phyloP scores from a whole-genome alignment of 2,113 vertebrate genomes.

The Tursiops truncatus region DNA sequence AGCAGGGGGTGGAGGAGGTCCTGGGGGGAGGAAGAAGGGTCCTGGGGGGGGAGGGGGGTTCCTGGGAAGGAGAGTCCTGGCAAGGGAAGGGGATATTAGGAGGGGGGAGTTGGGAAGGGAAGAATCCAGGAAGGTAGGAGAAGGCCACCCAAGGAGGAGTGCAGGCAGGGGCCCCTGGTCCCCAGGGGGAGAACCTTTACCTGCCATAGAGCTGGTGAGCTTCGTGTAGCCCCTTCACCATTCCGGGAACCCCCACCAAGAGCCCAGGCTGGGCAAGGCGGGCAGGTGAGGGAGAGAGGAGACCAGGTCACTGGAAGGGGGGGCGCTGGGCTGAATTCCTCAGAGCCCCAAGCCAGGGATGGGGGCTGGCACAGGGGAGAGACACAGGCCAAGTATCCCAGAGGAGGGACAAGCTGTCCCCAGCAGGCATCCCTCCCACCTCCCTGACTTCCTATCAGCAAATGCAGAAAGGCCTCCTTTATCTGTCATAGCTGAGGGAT shows the following conservation, averaged over 20 bases:
- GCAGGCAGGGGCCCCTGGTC: slow-evolving; percentile 11
- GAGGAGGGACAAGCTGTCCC: slow-evolving; percentile 64
- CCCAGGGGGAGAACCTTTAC: slow-evolving; percentile 81
- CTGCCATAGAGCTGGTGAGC: slow-evolving; percentile 95
- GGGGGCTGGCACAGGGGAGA: slow-evolving; percentile 74
- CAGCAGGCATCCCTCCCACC: slow-evolving; percentile 37
- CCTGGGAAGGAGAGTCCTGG: slow-evolving; percentile 71
- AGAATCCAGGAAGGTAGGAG: slow-evolving; percentile 59
- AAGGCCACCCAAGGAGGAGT: slow-evolving; percentile 53
- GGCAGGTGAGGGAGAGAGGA: slow-evolving; percentile 68
- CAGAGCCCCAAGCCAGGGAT: slow-evolving; percentile 77
- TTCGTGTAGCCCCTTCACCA: slow-evolving; percentile 93
- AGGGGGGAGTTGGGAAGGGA: slow-evolving; percentile 58
- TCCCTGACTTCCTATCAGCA: slow-evolving; percentile 50
- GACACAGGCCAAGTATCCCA: slow-evolving; percentile 75
- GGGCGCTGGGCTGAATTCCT: slow-evolving; percentile 78
- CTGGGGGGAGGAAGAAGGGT: slow-evolving; percentile 68
- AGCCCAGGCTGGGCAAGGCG: slow-evolving; percentile 89
- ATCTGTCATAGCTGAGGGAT: background rate
- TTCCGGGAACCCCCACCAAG: slow-evolving; percentile 95
- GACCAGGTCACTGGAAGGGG: slow-evolving; percentile 80
- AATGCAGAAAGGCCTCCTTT: slow-evolving; percentile 43
- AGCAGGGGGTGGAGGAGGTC: slow-evolving; percentile 75
- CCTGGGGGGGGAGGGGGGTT: slow-evolving; percentile 64
- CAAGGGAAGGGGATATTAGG: slow-evolving; percentile 75